phyloP scores from a whole-genome alignment of 2,113 vertebrate genomes.

The Malaclemys terrapin region DNA sequence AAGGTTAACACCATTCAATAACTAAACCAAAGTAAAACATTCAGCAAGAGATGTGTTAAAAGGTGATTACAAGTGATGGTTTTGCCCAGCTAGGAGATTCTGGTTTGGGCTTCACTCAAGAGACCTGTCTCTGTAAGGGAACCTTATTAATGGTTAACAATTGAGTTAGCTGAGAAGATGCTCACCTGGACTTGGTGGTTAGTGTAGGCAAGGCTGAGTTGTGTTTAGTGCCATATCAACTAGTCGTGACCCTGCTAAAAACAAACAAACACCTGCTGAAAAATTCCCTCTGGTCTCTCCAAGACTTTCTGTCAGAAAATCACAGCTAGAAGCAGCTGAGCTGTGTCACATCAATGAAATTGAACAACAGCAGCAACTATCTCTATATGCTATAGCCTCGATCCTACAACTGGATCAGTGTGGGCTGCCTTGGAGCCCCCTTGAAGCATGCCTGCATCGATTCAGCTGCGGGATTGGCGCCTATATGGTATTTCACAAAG shows the following conservation, averaged over 20 bases:
- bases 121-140: constrained; percentile 55
- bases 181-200: constrained; percentile 50
- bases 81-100: constrained; percentile 49
- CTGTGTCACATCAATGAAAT: not conserved
- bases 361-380: constrained; percentile 30
- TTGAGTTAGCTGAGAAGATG: constrained; percentile 71
- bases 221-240: constrained; percentile 30
- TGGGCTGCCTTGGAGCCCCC: not conserved
- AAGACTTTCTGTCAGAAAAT: constrained; percentile 42
- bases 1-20: constrained; percentile 56
- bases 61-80: constrained; percentile 37
- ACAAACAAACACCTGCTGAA: not conserved
- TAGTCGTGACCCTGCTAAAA: not conserved
- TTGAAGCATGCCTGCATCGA: not conserved
- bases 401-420: not conserved
- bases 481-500: not conserved
- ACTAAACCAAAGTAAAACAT: constrained; percentile 65
- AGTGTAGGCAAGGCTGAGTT: constrained; percentile 63
- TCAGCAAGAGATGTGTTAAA: constrained; percentile 31
- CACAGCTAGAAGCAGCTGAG: constrained; percentile 49
- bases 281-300: constrained; percentile 5
- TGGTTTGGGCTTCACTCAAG: constrained; percentile 44
- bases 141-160: constrained; percentile 58
- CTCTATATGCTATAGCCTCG: constrained; percentile 16
- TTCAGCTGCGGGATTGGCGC: not conserved